Conservation (phyloP, 2,797 vertebrate genomes). For the Podarcis siculus region DNA sequence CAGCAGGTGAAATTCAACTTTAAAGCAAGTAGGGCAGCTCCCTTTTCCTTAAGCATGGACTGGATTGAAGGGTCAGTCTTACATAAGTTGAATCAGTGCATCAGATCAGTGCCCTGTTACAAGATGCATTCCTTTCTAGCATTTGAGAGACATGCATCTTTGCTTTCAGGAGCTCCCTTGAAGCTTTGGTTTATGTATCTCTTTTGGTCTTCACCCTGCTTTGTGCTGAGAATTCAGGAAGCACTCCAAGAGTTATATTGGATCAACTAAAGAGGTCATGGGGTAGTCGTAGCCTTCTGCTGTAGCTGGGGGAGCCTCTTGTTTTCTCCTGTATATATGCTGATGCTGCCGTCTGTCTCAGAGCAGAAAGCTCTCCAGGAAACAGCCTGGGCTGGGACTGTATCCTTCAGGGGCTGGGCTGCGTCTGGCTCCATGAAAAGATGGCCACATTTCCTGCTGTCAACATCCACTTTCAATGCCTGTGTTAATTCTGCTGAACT, state of each 20-base stretch:
- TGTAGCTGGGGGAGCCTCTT: background rate
- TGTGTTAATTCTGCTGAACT: background rate
- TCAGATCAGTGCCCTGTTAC: background rate
- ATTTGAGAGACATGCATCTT: too few species aligned
- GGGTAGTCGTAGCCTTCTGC: too few species aligned
- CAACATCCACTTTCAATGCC: background rate
- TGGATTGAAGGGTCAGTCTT: background rate
- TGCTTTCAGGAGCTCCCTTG: too few species aligned
- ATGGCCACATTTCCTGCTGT: background rate
- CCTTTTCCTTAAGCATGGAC: background rate
- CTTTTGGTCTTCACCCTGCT: background rate
- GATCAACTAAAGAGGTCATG: background rate
- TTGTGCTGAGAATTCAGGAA: background rate
- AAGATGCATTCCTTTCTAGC: background rate
- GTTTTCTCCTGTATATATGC: background rate
- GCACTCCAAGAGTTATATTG: background rate
- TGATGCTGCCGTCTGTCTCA: background rate
- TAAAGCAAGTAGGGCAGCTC: background rate
- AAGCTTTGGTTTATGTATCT: background rate
- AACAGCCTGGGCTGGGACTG: background rate
- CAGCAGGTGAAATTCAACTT: slow-evolving; percentile 27
- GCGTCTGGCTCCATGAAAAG: background rate
- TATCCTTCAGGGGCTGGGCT: background rate
- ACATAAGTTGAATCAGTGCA: background rate
- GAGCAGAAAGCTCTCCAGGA: background rate